phyloP scores from a whole-genome alignment of 2,113 vertebrate species.

The Nettapus auritus region DNA sequence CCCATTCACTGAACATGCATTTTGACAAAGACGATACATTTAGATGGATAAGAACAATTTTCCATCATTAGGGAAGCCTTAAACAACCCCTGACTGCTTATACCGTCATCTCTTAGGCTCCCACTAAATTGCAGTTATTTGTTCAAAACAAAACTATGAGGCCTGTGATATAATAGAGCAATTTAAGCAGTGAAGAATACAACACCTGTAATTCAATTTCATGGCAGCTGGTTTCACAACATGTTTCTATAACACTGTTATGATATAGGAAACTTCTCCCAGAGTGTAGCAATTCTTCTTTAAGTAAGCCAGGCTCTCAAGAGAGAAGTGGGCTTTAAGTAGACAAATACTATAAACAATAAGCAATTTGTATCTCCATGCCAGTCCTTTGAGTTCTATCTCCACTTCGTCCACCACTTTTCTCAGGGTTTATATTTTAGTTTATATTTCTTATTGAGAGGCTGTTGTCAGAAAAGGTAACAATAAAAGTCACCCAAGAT shows the following conservation, averaged over 20 bases:
- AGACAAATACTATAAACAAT: conserved; percentile 43
- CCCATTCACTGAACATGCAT: conserved; percentile 49
- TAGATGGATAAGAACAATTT: conserved; percentile 75
- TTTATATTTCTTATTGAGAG: conserved; percentile 38
- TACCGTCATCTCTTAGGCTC: conserved; percentile 65
- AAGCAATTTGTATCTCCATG: conserved; percentile 35
- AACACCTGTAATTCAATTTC: conserved; percentile 83
- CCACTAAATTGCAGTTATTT: conserved; percentile 79
- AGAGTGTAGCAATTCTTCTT: conserved; percentile 30
- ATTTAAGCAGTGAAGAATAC: conserved; percentile 74
- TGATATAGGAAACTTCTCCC: conserved; percentile 58
- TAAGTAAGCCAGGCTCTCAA: conserved; percentile 28
- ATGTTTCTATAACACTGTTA: conserved; percentile 53
- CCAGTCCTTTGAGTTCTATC: neutral
- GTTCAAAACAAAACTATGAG: conserved; percentile 77
- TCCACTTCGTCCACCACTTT: neutral
- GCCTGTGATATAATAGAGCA: conserved; percentile 73
- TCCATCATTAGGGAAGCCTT: conserved; percentile 75
- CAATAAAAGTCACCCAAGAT: conserved; percentile 25
- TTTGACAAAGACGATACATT: conserved; percentile 34
- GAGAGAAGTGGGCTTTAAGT: conserved; percentile 34
- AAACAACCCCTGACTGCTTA: conserved; percentile 74
- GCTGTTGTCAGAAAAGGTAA: conserved; percentile 21
- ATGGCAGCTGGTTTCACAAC: conserved; percentile 79
- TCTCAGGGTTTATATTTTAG: neutral